Percentiles rank a stretch among this genome's conserved stretches.
These are phyloP conservation scores for Meliscaeva auricollis DNA, from an alignment of 2,888 invertebrate genomes.

Conservation along the genomic window DNA sequence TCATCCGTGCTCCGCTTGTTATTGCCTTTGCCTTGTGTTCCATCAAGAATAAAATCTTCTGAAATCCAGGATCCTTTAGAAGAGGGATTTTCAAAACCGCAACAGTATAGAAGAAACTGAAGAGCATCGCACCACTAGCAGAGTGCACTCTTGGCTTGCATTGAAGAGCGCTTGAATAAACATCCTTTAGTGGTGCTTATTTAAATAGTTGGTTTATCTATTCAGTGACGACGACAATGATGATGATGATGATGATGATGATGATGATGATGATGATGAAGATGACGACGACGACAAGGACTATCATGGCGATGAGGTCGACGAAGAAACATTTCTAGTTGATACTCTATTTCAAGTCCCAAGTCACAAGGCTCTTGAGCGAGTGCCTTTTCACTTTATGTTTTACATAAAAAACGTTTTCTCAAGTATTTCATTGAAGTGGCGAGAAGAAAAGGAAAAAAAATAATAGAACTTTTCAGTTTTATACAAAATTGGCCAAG, in stretches of 20 bases:
- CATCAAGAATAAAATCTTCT: slow-evolving; percentile 42
- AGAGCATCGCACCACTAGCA: slow-evolving; percentile 35
- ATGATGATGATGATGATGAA: slow-evolving; percentile 25
- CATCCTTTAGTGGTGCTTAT: slow-evolving; percentile 73
- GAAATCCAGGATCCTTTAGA: slow-evolving; percentile 48
- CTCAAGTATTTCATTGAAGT: slow-evolving; percentile 2
- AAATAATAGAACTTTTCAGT: slow-evolving; percentile 11
- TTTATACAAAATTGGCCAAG: slow-evolving; percentile 53
- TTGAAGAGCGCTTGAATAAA: slow-evolving; percentile 65
- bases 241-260: slow-evolving; percentile 5
- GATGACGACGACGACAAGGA: slow-evolving; percentile 9
- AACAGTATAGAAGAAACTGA: slow-evolving; percentile 1
- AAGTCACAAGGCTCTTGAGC: slow-evolving; percentile 10
- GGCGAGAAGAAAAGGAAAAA: background rate
- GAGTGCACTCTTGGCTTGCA: slow-evolving; percentile 65
- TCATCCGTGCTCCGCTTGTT: too few relatives aligned
- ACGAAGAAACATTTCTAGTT: slow-evolving; percentile 14
- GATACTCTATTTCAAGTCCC: slow-evolving; percentile 22
- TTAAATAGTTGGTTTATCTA: slow-evolving; percentile 72
- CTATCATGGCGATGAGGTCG: slow-evolving; percentile 23
- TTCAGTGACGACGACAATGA: slow-evolving; percentile 21
- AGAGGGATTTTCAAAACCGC: slow-evolving; percentile 45
- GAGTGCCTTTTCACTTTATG: slow-evolving; percentile 51
- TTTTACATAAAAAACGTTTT: slow-evolving; percentile 49
- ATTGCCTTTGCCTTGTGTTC: background rate